Evolutionary conservation across 2,797 vertebrate genomes (phyloP).

Genomic region (Tamandua tetradactyla): DNA sequence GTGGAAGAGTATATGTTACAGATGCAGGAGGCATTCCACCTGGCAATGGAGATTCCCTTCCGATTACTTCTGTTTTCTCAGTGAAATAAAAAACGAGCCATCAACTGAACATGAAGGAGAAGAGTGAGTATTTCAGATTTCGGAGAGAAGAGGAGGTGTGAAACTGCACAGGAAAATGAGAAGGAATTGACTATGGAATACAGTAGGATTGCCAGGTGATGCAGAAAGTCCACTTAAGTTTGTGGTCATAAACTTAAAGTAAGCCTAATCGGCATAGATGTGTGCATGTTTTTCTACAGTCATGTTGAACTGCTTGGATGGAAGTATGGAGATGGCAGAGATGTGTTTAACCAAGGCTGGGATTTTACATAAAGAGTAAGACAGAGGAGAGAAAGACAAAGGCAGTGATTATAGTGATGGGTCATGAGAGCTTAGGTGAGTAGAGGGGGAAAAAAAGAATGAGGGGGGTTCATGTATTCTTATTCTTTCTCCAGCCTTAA

Average conservation of each 20-base stretch:
- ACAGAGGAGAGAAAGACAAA: not conserved
- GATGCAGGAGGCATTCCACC: not conserved
- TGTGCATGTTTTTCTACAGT: not conserved
- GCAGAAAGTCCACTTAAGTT: not conserved
- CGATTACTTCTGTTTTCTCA: not conserved
- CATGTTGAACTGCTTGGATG: not conserved
- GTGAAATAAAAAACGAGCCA: not conserved
- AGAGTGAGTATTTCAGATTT: not conserved
- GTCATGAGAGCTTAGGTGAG: not conserved
- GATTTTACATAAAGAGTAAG: conserved; percentile 1
- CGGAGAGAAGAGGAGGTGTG: not conserved
- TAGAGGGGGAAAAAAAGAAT: not conserved
- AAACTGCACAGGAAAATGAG: not conserved
- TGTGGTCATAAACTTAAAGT: not conserved
- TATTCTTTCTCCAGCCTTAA: too few species aligned
- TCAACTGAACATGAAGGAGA: not conserved
- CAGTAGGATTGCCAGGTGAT: not conserved
- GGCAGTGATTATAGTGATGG: not conserved
- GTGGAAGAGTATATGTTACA: not conserved
- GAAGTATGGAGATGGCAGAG: not conserved
- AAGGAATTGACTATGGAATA: not conserved
- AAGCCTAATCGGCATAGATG: not conserved
- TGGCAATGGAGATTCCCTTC: not conserved
- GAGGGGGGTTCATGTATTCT: not conserved
- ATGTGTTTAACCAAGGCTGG: not conserved